Base-by-base conservation (phyloP, 2,888 invertebrate species). In the Odontothrips loti region DNA sequence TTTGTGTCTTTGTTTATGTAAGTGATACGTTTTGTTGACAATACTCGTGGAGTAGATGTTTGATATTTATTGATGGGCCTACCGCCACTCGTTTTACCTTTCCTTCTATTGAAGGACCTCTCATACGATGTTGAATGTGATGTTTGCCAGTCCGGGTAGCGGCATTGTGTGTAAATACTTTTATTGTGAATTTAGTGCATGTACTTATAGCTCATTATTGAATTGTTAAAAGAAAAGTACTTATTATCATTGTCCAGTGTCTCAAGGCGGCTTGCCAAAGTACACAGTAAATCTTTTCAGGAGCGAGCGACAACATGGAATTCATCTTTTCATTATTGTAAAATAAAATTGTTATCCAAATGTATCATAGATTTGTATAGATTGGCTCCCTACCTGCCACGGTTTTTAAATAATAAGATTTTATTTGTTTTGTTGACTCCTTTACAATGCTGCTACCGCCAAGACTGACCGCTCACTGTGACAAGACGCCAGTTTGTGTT, bases 391-490 rank as follows among this genome's bases (percentile, higher is more conserved):
- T 75, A 75, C 23, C 68, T 75, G 68, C 68, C 68, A 23, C 27
- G 27, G 68, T 75, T 75, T 75, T 75, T 27, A 27, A 75, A 23
- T 23, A 75, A 27, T 27, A 75, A 27, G 27, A 27, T 75, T 75
- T 75, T 75, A 75, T 75, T 75, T 75, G 68, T 75, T 75, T 75
- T 75, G 68, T 75, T 75, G 68, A 75, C 68, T 75, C 27, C 9
- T 43, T 75, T 12, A 75, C 68, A 75, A 27, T 75, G 68, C 68
- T 27, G 68, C 68, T 75, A 75, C 68, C 68, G 68, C 27, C 68
- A 75, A 75, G 68, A 75, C 68, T 75, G 68, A 75, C 68, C 68
- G 68, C 68, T 75, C 68, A 75, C 68, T 75, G 68, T 75, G 68
- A 27, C 68, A 27, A 27, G 58, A 20, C 58, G 58, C 58, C 58